Evolutionary conservation across 2,797 vertebrate species (phyloP).

Genomic region (Halcyon leucocephala): DNA sequence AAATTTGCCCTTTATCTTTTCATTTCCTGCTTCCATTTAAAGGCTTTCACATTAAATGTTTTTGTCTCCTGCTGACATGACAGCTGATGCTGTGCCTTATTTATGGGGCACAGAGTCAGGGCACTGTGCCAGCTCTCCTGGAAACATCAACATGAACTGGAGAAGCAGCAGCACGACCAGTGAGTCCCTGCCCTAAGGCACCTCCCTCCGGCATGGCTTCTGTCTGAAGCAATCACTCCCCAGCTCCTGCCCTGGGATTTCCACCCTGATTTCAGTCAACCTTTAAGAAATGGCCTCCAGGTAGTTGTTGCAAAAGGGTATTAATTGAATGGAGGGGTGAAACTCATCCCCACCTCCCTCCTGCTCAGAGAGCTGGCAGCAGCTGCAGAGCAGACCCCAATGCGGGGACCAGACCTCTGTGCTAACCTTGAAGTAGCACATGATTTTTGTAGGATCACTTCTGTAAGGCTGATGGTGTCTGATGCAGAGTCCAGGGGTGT

Average conservation of each 20-base stretch:
- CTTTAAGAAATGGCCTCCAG: neutral
- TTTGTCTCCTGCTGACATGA: constrained; percentile 37
- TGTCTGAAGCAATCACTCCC: neutral
- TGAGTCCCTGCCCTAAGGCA: neutral
- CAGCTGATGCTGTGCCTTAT: constrained; percentile 10
- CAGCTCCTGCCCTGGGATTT: neutral
- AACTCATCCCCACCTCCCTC: neutral
- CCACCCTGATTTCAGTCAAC: neutral
- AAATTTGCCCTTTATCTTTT: constrained; percentile 30
- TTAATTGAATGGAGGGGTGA: rapidly evolving
- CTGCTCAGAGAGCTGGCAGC: neutral
- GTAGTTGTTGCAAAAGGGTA: neutral
- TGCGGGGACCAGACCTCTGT: neutral
- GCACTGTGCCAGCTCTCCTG: constrained; percentile 37
- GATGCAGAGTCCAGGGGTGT: rapidly evolving
- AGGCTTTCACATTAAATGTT: constrained; percentile 31
- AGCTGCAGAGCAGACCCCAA: neutral
- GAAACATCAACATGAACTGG: neutral
- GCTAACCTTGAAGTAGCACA: rapidly evolving
- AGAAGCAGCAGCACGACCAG: neutral
- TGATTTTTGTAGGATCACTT: rapidly evolving
- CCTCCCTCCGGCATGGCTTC: neutral
- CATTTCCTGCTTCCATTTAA: constrained; percentile 56
- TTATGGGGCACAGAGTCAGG: neutral
- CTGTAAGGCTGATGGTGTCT: too few species aligned